phyloP scores from a whole-genome alignment of 2,797 vertebrate genomes.

The Echiichthys vipera region DNA sequence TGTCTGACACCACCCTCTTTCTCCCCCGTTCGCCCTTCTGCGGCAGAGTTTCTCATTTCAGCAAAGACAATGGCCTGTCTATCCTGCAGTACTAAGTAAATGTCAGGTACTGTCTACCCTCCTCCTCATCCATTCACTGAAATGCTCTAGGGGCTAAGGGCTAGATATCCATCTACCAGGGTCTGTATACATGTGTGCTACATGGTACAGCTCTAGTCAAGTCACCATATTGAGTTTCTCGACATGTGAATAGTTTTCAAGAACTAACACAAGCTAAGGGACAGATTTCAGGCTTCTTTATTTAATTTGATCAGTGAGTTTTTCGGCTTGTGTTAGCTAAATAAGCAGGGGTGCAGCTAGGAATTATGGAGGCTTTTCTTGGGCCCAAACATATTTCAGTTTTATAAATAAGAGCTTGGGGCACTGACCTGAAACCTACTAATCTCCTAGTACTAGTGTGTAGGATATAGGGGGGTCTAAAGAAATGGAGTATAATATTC shows the following conservation, averaged over 20 bases:
- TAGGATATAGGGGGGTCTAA: no score
- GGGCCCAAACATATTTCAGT: neutral
- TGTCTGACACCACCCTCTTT: conserved; percentile 85
- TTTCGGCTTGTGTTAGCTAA: conserved; percentile 1
- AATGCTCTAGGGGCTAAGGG: conserved; percentile 71
- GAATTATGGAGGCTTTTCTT: neutral
- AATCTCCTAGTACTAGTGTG: no score
- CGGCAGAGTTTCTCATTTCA: conserved; percentile 79
- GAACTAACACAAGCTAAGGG: conserved; percentile 27
- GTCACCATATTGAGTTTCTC: conserved; percentile 58
- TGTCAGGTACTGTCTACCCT: conserved; percentile 79
- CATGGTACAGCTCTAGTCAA: conserved; percentile 61
- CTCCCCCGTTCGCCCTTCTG: conserved; percentile 68
- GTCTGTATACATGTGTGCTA: conserved; percentile 72
- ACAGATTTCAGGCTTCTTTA: conserved; percentile 29
- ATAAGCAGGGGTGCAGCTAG: neutral
- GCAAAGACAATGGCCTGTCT: conserved; percentile 78
- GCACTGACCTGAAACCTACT: conserved; percentile 10
- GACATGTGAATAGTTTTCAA: conserved; percentile 60
- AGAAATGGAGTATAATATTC: no score
- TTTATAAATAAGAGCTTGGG: conserved; percentile 7
- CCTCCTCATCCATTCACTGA: conserved; percentile 74
- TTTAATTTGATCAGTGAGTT: neutral
- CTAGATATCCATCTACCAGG: conserved; percentile 70
- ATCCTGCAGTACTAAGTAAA: conserved; percentile 75